Base-by-base conservation (phyloP, 2,888 invertebrate species). In the Sesia apiformis region DNA sequence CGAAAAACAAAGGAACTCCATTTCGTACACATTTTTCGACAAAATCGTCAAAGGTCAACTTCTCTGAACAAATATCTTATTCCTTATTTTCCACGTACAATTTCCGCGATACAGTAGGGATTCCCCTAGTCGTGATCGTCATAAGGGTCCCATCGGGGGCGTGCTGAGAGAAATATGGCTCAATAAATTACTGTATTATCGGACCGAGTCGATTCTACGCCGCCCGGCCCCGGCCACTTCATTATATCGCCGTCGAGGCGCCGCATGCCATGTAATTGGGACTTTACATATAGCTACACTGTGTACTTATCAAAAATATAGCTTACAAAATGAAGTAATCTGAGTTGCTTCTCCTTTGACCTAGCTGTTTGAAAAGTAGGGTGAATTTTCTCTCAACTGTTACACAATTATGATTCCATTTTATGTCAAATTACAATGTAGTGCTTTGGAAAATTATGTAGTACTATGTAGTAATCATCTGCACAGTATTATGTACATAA, bases 121-220 rank as follows among this genome's bases (percentile, higher is more conserved):
- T 54, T 41, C 8, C 39, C 5, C 6, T 57, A 60, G 57, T 62
- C 59, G 60, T 62, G 66, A 65, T 71, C 71, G 69, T 74, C 78
- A 72, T 66, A 63, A 70, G 69, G 70, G 70, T 72, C 75, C 69
- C 63, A 70, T 63, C 65, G 71, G 58, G 72, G 65, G 63, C 68
- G 59, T 59, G 66, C 67, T 62, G 65, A 59, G 70, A 77, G 78
- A 80, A 74, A 76, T 81, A 81, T 80, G 69, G 69, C 57, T 64
- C 74, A 69, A 79, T 81, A 81, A 80, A 81, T 81, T 74, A 77
- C 68, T 67, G 68, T 66, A 74, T 76, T 77, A 79, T 78, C 74
- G 71, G 74, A 70, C 68, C 42, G 43, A 64, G 66, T 71, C 74
- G 69, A 71, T 75, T 72, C 68, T 65, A 65, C 65, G 56, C 54